A percentile compares a stretch with the other conserved stretches of the same genome.
phyloP scores from a whole-genome alignment of 2,888 invertebrate genomes.

The Blomia tropicalis region DNA sequence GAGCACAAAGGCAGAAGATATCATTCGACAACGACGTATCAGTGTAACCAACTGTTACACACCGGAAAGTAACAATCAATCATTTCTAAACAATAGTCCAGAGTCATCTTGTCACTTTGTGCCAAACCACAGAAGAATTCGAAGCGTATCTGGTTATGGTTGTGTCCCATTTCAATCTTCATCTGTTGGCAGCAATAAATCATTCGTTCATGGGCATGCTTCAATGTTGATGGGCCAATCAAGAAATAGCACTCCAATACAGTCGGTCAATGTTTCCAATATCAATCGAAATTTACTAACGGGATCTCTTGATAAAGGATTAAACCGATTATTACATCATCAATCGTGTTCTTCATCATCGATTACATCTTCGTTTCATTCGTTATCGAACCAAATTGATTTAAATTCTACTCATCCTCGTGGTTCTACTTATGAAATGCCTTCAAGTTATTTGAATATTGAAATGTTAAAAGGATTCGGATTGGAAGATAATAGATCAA shows the following conservation, averaged over 20 bases:
- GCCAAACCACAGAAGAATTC: neutral
- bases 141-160: constrained; percentile 1
- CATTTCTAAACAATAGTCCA: neutral
- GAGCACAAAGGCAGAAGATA: neutral
- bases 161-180: neutral
- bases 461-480: neutral
- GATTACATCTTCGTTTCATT: neutral
- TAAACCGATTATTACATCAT: neutral
- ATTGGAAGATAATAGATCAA: neutral
- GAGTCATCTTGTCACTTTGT: neutral
- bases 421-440: neutral
- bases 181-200: neutral
- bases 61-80: neutral
- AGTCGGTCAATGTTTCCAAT: neutral
- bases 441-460: constrained; percentile 4
- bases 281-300: neutral
- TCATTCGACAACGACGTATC: neutral
- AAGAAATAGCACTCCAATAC: neutral
- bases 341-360: neutral
- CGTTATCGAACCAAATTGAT: neutral
- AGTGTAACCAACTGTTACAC: neutral
- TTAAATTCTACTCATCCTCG: neutral
- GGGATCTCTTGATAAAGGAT: neutral
- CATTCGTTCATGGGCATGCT: neutral
- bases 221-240: neutral